Base-by-base conservation (phyloP, 2,113 vertebrate genomes). In the Microcebus ravelobensis region DNA sequence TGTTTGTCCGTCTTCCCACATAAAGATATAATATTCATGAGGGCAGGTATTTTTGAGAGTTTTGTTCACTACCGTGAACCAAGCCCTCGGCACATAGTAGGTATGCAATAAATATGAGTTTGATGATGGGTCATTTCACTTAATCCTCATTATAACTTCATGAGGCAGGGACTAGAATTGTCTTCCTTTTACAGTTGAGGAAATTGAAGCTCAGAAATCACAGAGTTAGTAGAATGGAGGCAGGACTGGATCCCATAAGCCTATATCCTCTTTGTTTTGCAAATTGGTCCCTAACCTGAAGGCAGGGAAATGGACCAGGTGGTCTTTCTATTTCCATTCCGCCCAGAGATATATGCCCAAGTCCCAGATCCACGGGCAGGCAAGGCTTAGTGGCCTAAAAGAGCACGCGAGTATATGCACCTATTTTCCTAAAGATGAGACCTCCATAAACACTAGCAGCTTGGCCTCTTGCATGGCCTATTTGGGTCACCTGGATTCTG, bases 401-500 rank as follows among this genome's bases (percentile, higher is more conserved):
- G 18, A 50, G 29, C 3, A 6, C 25, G 39, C 6, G 0, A 12
- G 17, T n/a, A 12, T 21, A 3, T 1, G 86, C 18, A 8, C 76
- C 45, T 57, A 59, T 39, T 63, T 85, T 74, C 59, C 34, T 23
- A 59, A 71, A 90, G 45, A 45, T 12, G 29, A 86, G 61, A 17
- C 71, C 12, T 85, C 36, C 61, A 50, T 17, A 27, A 61, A 89
- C 71, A n/a, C 36, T 13, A 70, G 89, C 50, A 68, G 61, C 18
- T 74, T 25, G 59, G 73, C 55, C 55, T 91, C 48, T 83, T 67
- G n/a, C 48, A 36, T 31, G 42, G 34, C n/a, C 82, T 89, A 55
- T 91, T 25, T 91, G 48, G 89, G 93, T 59, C 67, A 82, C 68
- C 74, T 83, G 94, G 68, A 82, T 93, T 88, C 82, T 36, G 23